These are phyloP conservation scores for Atherinomorus stipes DNA, from an alignment of 2,113 vertebrate species.

Conservation along the genomic window DNA sequence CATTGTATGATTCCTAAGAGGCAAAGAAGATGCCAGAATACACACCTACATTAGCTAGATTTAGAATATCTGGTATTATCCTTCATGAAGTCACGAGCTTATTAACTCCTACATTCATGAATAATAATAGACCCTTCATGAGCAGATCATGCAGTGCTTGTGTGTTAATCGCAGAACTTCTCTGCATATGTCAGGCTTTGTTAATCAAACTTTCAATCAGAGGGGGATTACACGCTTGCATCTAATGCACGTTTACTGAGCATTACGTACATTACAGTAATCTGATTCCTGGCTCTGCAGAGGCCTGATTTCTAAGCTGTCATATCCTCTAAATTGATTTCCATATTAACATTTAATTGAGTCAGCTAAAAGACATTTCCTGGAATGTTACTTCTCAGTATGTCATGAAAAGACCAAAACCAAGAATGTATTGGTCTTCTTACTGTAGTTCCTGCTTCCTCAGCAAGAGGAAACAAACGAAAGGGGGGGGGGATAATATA, in stretches of 20 bases:
- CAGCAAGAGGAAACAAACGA: background rate
- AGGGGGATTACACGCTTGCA: background rate
- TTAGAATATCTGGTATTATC: slow-evolving; percentile 29
- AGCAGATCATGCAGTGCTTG: slow-evolving; percentile 5
- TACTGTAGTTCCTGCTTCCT: background rate
- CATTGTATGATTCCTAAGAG: slow-evolving; percentile 6
- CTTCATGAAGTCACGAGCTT: slow-evolving; percentile 35
- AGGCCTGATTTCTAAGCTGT: background rate
- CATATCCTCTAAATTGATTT: background rate
- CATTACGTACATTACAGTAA: slow-evolving; percentile 7
- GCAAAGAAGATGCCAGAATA: slow-evolving; percentile 9
- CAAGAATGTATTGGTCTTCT: background rate
- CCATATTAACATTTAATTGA: background rate
- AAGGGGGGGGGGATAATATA: too few relatives aligned
- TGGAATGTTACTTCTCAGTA: background rate
- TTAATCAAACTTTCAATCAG: background rate
- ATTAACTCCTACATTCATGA: slow-evolving; percentile 41
- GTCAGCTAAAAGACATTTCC: background rate
- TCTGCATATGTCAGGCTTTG: background rate
- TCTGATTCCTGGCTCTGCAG: background rate
- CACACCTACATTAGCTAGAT: slow-evolving; percentile 23
- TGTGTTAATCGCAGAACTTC: slow-evolving; percentile 1
- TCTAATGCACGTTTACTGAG: slow-evolving; percentile 9
- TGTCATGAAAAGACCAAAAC: background rate
- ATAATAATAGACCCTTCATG: slow-evolving; percentile 39